Percentiles rank a stretch among this genome's conserved stretches.
These are phyloP conservation scores for Dioctria rufipes DNA, from an alignment of 2,888 invertebrate species.

Conservation along the genomic window DNA sequence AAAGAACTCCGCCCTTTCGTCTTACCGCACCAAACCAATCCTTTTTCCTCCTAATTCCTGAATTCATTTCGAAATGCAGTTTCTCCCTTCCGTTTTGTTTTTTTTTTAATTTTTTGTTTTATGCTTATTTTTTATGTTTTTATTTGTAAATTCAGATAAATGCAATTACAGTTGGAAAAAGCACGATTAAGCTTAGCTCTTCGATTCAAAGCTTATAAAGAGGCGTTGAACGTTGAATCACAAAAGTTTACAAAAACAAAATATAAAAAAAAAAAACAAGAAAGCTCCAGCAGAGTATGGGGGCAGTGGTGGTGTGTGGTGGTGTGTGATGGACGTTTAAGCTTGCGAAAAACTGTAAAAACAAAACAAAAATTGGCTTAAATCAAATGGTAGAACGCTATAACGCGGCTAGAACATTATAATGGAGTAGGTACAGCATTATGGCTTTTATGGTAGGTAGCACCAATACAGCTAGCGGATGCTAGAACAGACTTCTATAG, in stretches of 20 bases:
- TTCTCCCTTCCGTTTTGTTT: neutral
- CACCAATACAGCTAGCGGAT: slow-evolving; percentile 32
- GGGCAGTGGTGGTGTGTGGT: too few relatives aligned
- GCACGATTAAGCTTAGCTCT: slow-evolving; percentile 38
- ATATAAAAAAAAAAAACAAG: too few relatives aligned
- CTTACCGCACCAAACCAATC: neutral
- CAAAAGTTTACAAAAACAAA: neutral
- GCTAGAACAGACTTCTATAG: neutral
- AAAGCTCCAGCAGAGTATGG: slow-evolving; percentile 11
- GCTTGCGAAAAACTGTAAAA: slow-evolving; percentile 28
- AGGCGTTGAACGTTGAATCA: slow-evolving; percentile 50
- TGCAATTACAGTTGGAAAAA: slow-evolving; percentile 22
- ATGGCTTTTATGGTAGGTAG: neutral
- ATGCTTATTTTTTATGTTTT: neutral
- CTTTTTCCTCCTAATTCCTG: neutral
- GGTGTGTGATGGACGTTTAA: neutral
- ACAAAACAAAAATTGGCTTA: slow-evolving; percentile 22
- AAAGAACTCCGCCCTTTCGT: neutral
- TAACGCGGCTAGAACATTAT: slow-evolving; percentile 6
- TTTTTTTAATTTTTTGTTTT: neutral
- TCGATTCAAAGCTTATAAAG: slow-evolving; percentile 45
- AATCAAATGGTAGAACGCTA: slow-evolving; percentile 22
- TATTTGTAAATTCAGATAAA: slow-evolving; percentile 2
- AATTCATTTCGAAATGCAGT: slow-evolving; percentile 16
- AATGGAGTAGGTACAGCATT: neutral